Conservation (phyloP, 2,888 invertebrate species). For the Protonemura montana region DNA sequence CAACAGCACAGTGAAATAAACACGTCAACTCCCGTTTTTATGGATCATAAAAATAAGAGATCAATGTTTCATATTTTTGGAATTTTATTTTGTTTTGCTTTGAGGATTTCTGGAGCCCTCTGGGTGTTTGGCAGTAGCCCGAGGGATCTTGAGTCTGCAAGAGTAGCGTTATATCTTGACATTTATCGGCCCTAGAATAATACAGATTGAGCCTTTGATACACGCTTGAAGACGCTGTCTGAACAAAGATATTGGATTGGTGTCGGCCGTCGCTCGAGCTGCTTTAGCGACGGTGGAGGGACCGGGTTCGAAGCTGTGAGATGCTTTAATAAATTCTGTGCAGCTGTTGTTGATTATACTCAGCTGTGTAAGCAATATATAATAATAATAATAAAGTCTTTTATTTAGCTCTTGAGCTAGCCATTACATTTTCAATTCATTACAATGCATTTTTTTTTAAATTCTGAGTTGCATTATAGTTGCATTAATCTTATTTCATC, state of each 20-base stretch:
- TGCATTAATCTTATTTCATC: neutral
- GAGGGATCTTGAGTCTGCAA: neutral
- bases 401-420: too few species aligned
- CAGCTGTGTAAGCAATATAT: too few species aligned
- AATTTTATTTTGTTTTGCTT: constrained; percentile 9
- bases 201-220: neutral
- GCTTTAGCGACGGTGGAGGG: neutral
- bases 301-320: neutral
- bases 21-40: neutral
- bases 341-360: neutral
- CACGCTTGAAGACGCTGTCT: neutral
- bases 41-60: constrained; percentile 7
- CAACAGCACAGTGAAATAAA: neutral
- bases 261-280: neutral
- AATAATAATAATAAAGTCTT: too few species aligned
- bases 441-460: too few species aligned
- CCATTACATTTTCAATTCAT: too few species aligned
- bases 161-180: neutral
- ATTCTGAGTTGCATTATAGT: neutral
- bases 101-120: neutral
- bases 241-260: neutral
- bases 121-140: neutral
- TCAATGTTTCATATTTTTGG: constrained; percentile 7
- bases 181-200: neutral
- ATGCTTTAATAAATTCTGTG: neutral